These are phyloP conservation scores for Bradynema listronoti DNA, from an alignment of 1,140 invertebrate genomes.

Conservation along the genomic window DNA sequence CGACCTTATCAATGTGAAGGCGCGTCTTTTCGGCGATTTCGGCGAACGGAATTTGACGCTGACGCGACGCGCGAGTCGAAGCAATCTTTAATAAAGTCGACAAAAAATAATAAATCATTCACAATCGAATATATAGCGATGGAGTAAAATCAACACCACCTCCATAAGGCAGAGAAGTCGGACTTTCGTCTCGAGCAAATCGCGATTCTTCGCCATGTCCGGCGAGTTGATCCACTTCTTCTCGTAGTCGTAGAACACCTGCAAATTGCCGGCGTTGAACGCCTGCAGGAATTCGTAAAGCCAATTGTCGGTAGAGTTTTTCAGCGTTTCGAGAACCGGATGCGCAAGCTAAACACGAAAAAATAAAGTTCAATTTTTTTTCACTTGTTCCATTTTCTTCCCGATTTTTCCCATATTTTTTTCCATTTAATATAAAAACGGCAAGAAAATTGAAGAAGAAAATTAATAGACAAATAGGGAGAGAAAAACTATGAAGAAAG, in stretches of 20 bases:
- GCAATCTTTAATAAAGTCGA: slow-evolving; percentile 66
- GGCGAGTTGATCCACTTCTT: slow-evolving; percentile 74
- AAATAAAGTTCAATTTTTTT: background rate
- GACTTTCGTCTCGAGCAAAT: slow-evolving; percentile 78
- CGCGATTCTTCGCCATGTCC: slow-evolving; percentile 76
- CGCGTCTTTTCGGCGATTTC: slow-evolving; percentile 81
- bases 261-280: slow-evolving; percentile 84
- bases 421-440: too few relatives aligned
- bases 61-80: slow-evolving; percentile 66
- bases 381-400: too few relatives aligned
- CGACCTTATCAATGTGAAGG: slow-evolving; percentile 71
- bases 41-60: slow-evolving; percentile 74
- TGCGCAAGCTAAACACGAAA: slow-evolving; percentile 11
- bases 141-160: slow-evolving; percentile 60
- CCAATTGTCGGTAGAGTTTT: slow-evolving; percentile 77
- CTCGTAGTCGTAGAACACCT: slow-evolving; percentile 74
- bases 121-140: slow-evolving; percentile 15
- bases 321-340: slow-evolving; percentile 66
- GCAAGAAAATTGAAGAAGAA: too few relatives aligned
- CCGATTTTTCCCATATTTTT: too few relatives aligned
- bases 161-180: slow-evolving; percentile 92
- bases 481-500: too few relatives aligned
- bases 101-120: too few relatives aligned
- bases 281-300: slow-evolving; percentile 79
- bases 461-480: too few relatives aligned